A percentile compares a stretch with the other conserved stretches of the same genome.
Conservation (phyloP, 2,888 invertebrate genomes). For the Mayetiola destructor region DNA sequence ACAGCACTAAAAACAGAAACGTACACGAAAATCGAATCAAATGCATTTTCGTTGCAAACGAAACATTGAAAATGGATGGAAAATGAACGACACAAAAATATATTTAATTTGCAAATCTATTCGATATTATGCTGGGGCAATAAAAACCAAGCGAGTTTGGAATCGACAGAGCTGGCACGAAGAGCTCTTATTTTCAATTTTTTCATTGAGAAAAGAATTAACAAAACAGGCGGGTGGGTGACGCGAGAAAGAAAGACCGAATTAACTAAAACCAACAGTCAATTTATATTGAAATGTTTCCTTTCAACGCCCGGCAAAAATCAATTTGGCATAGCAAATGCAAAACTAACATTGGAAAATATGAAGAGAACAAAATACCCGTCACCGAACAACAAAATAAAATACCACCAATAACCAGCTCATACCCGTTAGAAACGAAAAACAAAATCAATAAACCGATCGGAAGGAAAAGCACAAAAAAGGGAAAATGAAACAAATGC, state of each 20-base stretch:
- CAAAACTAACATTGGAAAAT: neutral
- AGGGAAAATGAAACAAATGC: too few species aligned
- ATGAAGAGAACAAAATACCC: neutral
- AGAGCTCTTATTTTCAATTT: too few species aligned
- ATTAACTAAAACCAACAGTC: neutral
- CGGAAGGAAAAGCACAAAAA: too few species aligned
- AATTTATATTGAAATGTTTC: neutral
- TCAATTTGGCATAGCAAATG: neutral
- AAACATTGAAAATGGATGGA: neutral
- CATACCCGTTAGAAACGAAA: too few species aligned
- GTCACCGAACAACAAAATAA: neutral
- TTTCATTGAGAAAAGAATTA: neutral
- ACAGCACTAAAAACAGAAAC: neutral
- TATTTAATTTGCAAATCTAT: slow-evolving; percentile 8
- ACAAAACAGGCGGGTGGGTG: neutral
- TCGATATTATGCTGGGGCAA: slow-evolving; percentile 7
- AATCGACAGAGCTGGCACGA: neutral
- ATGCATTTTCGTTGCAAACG: too few species aligned
- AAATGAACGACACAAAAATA: neutral
- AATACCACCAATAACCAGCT: neutral
- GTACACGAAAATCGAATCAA: neutral
- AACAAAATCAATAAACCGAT: too few species aligned
- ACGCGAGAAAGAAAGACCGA: neutral
- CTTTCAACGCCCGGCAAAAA: neutral
- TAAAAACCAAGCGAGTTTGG: too few species aligned